Base-by-base conservation (phyloP, 2,797 vertebrate species). In the Centropyge bicolor region DNA sequence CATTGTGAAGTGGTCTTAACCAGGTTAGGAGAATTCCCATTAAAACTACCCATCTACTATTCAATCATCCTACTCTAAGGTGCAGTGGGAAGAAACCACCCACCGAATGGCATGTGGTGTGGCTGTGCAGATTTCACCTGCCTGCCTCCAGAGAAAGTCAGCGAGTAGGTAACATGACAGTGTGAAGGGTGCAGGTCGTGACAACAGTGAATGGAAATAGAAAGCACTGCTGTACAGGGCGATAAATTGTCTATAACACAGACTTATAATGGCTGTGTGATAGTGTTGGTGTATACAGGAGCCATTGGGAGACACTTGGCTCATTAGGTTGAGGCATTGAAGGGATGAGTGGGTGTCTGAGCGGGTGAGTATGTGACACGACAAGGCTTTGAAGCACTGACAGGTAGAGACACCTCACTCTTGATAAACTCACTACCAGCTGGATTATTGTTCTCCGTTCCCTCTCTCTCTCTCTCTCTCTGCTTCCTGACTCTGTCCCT, bases 261-360 rank as follows among this genome's bases (percentile, higher is more conserved):
- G 46, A 52, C 74, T 54, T 75, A 41, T 88, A 90, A 91, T 89
- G 74, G 78, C 82, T 86, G 82, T 81, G 78, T 70, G 54, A 65
- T 35, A 5, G 83, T 45, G 82, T 67, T 35, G 84, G 24, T 68
- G 24, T 81, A 27, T 74, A 83, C 77, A 5, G 43, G 43, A 83
- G 67, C 84, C 81, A 87, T 83, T 63, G 86, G 90, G 83, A 88
- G 82, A 84, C 88, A 83, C 90, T 92, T 90, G 92, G 88, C 93
- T 95, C 94, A 94, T 95, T 94, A 93, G 87, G 89, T 86, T 86
- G 85, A 93, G 81, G 85, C 73, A 91, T 83, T 86, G 89, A 90
- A 78, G 70, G 85, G 86, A 89, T 78, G 90, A 93, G 91, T 91
- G 86, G 88, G 90, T 84, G 90, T 86, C 86, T 79, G 88, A 88